These are phyloP conservation scores for Brachyalestes nurse DNA, from an alignment of 2,797 vertebrate species.

Conservation along the genomic window DNA sequence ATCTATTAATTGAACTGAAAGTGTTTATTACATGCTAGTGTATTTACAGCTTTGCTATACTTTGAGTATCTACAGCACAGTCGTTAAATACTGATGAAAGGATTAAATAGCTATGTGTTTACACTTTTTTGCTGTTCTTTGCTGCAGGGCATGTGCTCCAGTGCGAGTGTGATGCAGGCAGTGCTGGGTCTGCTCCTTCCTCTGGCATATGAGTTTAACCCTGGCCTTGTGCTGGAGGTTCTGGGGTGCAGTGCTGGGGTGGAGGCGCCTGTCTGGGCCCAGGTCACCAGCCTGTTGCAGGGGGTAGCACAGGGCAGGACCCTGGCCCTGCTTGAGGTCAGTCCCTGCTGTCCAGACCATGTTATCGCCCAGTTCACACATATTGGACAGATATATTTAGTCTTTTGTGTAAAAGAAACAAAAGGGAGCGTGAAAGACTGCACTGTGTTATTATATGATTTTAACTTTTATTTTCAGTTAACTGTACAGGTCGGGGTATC, in stretches of 20 bases:
- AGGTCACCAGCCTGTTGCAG: slow-evolving; percentile 73
- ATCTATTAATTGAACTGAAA: background rate
- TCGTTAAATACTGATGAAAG: background rate
- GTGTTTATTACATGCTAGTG: background rate
- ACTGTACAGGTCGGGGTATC: background rate
- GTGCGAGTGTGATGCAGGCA: slow-evolving; percentile 67
- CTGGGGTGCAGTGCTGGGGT: slow-evolving; percentile 45
- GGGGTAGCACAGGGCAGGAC: slow-evolving; percentile 74
- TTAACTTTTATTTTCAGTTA: background rate
- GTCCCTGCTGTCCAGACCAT: background rate
- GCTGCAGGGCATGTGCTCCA: slow-evolving; percentile 65
- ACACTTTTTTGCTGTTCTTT: background rate
- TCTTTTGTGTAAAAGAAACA: too few species aligned
- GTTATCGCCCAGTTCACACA: background rate
- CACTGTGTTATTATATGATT: too few species aligned
- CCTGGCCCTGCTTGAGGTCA: slow-evolving; percentile 76
- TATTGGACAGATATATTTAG: too few species aligned
- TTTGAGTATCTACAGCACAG: background rate
- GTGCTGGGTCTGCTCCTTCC: slow-evolving; percentile 74
- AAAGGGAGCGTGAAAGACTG: too few species aligned
- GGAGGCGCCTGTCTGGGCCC: slow-evolving; percentile 67
- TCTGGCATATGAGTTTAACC: slow-evolving; percentile 75
- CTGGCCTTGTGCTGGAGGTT: slow-evolving; percentile 72
- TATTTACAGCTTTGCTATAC: background rate
- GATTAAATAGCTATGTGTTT: background rate